Evolutionary conservation across 1,140 invertebrate species (phyloP), one percentile per base, ranked within the genome.

Genomic region (Zaprionus capensis): DNA sequence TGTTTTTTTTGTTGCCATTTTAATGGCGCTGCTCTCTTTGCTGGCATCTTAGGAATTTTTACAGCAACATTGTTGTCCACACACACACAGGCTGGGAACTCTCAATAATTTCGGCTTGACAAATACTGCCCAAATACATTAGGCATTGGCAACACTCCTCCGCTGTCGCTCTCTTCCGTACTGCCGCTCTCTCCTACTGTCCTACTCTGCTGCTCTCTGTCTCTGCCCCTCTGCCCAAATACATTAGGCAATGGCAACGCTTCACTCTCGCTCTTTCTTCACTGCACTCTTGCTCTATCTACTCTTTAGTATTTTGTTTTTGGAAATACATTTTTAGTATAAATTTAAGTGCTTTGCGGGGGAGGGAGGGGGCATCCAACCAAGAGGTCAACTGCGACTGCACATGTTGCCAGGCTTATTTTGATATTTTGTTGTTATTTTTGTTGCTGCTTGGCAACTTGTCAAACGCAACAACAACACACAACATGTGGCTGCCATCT

Each of bases 401-500:
- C 11, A 5, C 38, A 34, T 20, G 26, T 49, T 26, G 31, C 20
- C 9, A 58, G 31, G 34, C 26, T 14, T 36, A 36, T 36, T 36
- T 58, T 22, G 7, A n/a, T 58, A 12, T 2, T 14, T 41, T 7
- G 28, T 31, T 31, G 28, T 31, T 9, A 6, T 34, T 15, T 81
- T 71, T 79, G 68, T 76, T 77, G 68, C 46, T 73, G 77, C 26
- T 70, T 51, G 70, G 55, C 61, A 62, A 79, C 69, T 83, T 87
- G 84, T 87, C 84, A 87, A 84, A 83, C 41, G n/a, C 41, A 41
- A 7, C 41, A 46, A 41, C 38, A 46, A 41, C 38, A 77, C 53
- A 38, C 71, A 86, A 87, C 84, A 87, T 87, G 75, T 87, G 84
- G 81, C 77, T 88, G 78, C 68, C 84, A 87, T 88, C 83, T 83